A percentile compares a stretch with the other conserved stretches of the same genome.
phyloP scores from a whole-genome alignment of 2,888 invertebrate species.

The Tinea semifulvella region DNA sequence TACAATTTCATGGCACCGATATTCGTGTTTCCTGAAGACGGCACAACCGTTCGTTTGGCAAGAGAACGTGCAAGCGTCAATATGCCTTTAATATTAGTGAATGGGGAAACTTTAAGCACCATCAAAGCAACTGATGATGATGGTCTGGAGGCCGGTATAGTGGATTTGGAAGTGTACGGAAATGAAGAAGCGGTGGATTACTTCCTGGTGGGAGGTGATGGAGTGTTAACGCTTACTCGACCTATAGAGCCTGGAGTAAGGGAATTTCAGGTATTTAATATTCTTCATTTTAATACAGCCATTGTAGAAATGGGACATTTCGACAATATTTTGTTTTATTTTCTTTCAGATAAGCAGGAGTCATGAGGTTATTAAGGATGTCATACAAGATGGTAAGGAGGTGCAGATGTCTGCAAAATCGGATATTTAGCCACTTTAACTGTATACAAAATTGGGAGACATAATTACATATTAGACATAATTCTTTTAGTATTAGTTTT shows the following conservation, averaged over 20 bases:
- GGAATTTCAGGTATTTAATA: constrained; percentile 36
- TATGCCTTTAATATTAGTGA: constrained; percentile 34
- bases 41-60: constrained; percentile 40
- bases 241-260: constrained; percentile 23
- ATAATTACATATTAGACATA: too few species aligned
- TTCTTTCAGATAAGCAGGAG: too few species aligned
- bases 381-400: too few species aligned
- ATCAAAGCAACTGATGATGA: constrained; percentile 65
- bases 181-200: constrained; percentile 37
- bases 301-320: too few species aligned
- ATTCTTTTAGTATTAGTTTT: too few species aligned
- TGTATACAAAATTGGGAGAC: too few species aligned
- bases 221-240: constrained; percentile 28
- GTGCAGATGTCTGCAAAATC: too few species aligned
- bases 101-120: constrained; percentile 39
- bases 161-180: constrained; percentile 50
- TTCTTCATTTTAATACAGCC: too few species aligned
- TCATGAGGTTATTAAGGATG: too few species aligned
- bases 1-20: constrained; percentile 67
- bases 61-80: constrained; percentile 40
- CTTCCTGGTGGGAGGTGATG: constrained; percentile 27
- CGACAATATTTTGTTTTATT: too few species aligned
- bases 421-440: too few species aligned
- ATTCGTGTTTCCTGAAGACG: constrained; percentile 56
- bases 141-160: constrained; percentile 61